Percentiles rank a stretch among this genome's conserved stretches.
phyloP scores from a whole-genome alignment of 2,888 invertebrate species.

The Acanthosepion lycidas region DNA sequence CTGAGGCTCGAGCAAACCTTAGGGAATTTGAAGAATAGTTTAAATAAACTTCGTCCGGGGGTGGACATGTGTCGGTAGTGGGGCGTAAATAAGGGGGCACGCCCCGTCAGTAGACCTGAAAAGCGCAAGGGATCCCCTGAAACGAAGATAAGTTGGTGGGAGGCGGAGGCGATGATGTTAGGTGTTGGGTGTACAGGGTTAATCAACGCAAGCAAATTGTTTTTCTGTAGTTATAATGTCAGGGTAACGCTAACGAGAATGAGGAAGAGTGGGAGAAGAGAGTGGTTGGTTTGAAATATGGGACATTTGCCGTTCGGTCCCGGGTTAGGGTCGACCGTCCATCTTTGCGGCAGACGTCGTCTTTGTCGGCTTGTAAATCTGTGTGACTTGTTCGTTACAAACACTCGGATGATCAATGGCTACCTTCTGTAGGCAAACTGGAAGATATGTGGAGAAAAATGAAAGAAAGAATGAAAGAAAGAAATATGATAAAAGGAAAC shows the following conservation, averaged over 20 bases:
- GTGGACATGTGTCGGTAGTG: not conserved
- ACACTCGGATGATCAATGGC: not conserved
- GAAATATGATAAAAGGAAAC: no score
- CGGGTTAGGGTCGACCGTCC: not conserved
- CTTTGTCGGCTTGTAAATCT: constrained; percentile 1
- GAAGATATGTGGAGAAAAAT: not conserved
- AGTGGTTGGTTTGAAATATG: not conserved
- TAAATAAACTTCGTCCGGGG: not conserved
- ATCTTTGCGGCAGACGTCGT: not conserved
- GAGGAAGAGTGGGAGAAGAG: not conserved
- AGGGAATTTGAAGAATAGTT: constrained; percentile 23
- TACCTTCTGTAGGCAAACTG: not conserved
- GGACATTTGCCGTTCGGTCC: constrained; percentile 1
- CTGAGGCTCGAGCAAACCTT: not conserved
- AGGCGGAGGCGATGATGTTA: constrained; percentile 8
- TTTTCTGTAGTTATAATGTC: constrained; percentile 22
- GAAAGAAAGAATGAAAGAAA: not conserved
- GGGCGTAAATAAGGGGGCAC: constrained; percentile 20
- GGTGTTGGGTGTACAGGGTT: constrained; percentile 1
- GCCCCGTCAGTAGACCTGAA: constrained; percentile 33
- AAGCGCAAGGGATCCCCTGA: not conserved
- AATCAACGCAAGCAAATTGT: not conserved
- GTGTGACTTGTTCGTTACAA: not conserved
- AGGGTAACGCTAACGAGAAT: constrained; percentile 12
- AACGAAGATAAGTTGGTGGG: not conserved